Evolutionary conservation across 2,113 vertebrate genomes (phyloP).

Genomic region (Cinclus mexicanus): DNA sequence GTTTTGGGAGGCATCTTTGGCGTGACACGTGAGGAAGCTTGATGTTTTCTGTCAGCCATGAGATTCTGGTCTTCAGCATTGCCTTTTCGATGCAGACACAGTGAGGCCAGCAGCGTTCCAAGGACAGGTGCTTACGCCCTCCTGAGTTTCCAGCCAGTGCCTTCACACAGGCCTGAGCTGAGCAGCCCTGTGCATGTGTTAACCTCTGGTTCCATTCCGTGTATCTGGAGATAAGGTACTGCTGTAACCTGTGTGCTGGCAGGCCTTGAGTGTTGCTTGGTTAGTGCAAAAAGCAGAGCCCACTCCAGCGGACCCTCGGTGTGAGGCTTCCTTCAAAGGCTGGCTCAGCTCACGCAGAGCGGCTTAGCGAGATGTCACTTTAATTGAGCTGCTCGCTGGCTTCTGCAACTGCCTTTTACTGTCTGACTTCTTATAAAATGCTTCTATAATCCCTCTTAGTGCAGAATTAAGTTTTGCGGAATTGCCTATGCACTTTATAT

Average conservation of each 20-base stretch:
- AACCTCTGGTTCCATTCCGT: background rate
- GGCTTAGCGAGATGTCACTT: constrained; percentile 46
- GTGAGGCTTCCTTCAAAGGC: background rate
- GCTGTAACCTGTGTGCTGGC: background rate
- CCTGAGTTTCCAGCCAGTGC: background rate
- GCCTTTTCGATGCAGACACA: accelerated
- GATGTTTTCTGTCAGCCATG: background rate
- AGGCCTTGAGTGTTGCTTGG: constrained; percentile 62
- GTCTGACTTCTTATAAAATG: background rate
- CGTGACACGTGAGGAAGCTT: accelerated
- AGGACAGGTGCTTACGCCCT: background rate
- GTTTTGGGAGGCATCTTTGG: background rate
- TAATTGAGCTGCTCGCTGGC: constrained; percentile 21
- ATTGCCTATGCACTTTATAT: background rate
- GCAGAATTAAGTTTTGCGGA: constrained; percentile 30
- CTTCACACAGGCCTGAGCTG: background rate
- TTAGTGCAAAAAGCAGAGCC: background rate
- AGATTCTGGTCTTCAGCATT: background rate
- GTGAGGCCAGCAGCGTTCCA: background rate
- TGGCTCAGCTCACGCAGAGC: background rate
- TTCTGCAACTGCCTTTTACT: background rate
- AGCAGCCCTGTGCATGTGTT: background rate
- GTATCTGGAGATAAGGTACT: background rate
- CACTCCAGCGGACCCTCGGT: background rate
- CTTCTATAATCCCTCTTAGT: constrained; percentile 19